These are phyloP conservation scores for Elymnias hypermnestra DNA, from an alignment of 1,140 invertebrate species.

Conservation along the genomic window DNA sequence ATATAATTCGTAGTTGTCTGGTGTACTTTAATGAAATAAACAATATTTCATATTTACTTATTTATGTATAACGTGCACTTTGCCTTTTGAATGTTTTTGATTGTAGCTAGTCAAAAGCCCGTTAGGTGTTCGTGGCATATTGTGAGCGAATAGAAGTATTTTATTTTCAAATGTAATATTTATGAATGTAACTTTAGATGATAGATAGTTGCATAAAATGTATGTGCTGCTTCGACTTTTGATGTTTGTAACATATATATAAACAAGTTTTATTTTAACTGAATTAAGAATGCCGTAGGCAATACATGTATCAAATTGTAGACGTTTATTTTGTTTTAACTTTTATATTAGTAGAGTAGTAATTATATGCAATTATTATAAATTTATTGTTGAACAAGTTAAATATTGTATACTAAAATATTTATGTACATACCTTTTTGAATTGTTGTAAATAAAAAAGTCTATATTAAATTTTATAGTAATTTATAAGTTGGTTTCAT, in stretches of 20 bases:
- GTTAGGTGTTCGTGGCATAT: conserved; percentile 1
- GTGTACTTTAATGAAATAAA: too few species aligned
- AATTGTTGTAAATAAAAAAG: conserved; percentile 72
- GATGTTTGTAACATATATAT: conserved; percentile 1
- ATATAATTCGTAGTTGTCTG: conserved; percentile 14
- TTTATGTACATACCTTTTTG: conserved; percentile 66
- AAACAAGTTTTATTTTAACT: too few species aligned
- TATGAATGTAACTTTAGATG: conserved; percentile 1
- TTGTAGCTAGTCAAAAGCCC: conserved; percentile 14
- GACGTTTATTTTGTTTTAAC: conserved; percentile 9
- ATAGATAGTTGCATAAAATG: conserved; percentile 4
- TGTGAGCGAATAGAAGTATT: conserved; percentile 9
- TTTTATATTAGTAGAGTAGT: conserved; percentile 11
- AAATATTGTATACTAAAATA: conserved; percentile 62
- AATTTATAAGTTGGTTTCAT: conserved; percentile 10
- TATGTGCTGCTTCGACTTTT: conserved; percentile 5
- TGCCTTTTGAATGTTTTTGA: conserved; percentile 5
- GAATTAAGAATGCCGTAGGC: conserved; percentile 4
- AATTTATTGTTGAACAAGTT: conserved; percentile 53
- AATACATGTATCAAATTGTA: conserved; percentile 2
- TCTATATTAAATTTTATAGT: conserved; percentile 36
- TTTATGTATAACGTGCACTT: too few species aligned
- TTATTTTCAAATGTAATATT: too few species aligned
- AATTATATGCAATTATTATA: conserved; percentile 24
- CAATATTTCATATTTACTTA: too few species aligned